phyloP scores from a whole-genome alignment of 1,140 invertebrate genomes.

The Procambarus clarkii region DNA sequence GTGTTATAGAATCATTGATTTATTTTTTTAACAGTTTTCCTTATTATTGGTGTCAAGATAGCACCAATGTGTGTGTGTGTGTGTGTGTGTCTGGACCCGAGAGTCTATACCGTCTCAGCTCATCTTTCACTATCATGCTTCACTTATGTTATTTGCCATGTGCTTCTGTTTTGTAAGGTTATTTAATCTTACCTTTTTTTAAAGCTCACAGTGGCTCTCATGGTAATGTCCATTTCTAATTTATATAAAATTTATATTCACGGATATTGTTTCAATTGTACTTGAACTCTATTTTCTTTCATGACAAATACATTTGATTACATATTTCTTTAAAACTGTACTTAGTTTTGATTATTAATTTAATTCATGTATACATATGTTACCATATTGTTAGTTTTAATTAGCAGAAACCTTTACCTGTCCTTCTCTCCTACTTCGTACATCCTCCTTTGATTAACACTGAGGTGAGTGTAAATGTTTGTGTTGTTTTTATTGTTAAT shows the following conservation, averaged over 20 bases:
- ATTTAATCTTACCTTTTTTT: constrained; percentile 44
- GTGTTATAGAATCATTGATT: background rate
- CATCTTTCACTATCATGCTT: background rate
- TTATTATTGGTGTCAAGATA: background rate
- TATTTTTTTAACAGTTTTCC: background rate
- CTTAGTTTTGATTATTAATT: background rate
- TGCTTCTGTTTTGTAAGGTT: constrained; percentile 27
- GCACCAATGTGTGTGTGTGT: background rate
- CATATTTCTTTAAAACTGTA: background rate
- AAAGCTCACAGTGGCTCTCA: constrained; percentile 58
- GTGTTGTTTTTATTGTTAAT: constrained; percentile 1
- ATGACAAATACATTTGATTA: constrained; percentile 18
- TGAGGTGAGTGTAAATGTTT: constrained; percentile 48
- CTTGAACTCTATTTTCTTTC: background rate
- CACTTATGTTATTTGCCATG: background rate
- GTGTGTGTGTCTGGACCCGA: background rate
- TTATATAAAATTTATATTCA: constrained; percentile 27
- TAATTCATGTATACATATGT: background rate
- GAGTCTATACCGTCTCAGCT: background rate
- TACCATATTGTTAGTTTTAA: constrained; percentile 12
- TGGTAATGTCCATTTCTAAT: constrained; percentile 55
- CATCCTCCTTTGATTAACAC: constrained; percentile 56
- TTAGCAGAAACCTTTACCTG: constrained; percentile 10
- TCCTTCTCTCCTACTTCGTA: constrained; percentile 17
- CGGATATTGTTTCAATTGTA: background rate